These are phyloP conservation scores for Odontocolon sp. DNA, from an alignment of 2,888 invertebrate genomes.

Conservation along the genomic window DNA sequence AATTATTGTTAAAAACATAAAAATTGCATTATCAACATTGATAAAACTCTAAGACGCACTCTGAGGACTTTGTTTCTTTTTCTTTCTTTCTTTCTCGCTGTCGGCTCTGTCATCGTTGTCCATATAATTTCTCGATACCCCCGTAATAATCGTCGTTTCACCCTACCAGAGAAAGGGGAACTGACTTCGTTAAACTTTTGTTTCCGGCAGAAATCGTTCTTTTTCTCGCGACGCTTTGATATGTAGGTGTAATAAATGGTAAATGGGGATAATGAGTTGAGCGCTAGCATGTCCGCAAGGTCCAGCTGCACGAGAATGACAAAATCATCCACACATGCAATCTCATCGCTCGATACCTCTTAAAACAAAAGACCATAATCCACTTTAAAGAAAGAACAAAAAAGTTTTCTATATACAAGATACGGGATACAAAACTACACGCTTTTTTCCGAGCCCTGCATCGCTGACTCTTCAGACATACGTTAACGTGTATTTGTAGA, in stretches of 20 bases:
- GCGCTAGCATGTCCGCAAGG: slow-evolving; percentile 51
- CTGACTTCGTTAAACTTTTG: slow-evolving; percentile 48
- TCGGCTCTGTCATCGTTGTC: not conserved
- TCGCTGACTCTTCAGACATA: slow-evolving; percentile 45
- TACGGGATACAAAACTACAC: slow-evolving; percentile 60
- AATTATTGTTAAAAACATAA: slow-evolving; percentile 44
- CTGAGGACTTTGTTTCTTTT: slow-evolving; percentile 43
- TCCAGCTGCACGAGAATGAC: slow-evolving; percentile 50
- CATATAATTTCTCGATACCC: slow-evolving; percentile 31
- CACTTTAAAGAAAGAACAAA: slow-evolving; percentile 39
- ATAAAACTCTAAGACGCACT: slow-evolving; percentile 72
- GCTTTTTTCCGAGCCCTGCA: slow-evolving; percentile 54
- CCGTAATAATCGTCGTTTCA: slow-evolving; percentile 32
- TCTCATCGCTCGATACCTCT: not conserved
- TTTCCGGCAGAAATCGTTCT: slow-evolving; percentile 45
- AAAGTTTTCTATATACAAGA: slow-evolving; percentile 64
- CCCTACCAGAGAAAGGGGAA: slow-evolving; percentile 45
- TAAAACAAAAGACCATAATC: slow-evolving; percentile 18
- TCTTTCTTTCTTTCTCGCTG: slow-evolving; percentile 25
- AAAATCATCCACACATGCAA: slow-evolving; percentile 10
- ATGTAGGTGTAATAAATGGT: slow-evolving; percentile 64
- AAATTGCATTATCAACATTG: slow-evolving; percentile 69
- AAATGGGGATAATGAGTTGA: slow-evolving; percentile 22
- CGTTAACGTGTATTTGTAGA: not conserved
- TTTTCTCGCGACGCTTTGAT: slow-evolving; percentile 66